Evolutionary conservation across 2,888 invertebrate genomes (phyloP).

Genomic region (Rhingia campestris): DNA sequence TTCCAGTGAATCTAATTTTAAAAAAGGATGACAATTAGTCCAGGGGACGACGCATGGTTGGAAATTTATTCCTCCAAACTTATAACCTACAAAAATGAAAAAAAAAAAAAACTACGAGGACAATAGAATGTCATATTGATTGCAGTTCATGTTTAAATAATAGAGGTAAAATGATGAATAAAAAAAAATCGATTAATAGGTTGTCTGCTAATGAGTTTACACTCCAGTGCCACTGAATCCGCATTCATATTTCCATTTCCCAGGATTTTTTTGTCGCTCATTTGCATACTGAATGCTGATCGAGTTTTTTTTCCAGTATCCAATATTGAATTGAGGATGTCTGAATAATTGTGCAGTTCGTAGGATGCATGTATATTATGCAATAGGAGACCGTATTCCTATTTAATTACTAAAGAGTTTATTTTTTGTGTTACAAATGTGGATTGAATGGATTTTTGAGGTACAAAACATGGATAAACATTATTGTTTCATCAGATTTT

Average conservation of each 20-base stretch:
- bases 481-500: too few relatives aligned
- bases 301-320: too few relatives aligned
- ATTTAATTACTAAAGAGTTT: too few relatives aligned
- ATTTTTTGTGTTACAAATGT: too few relatives aligned
- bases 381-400: too few relatives aligned
- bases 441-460: too few relatives aligned
- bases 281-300: conserved; percentile 4
- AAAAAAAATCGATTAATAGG: background rate
- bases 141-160: background rate
- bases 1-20: conserved; percentile 39
- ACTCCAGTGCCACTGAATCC: background rate
- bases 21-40: conserved; percentile 15
- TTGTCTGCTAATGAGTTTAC: background rate
- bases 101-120: background rate
- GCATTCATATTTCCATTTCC: conserved; percentile 8
- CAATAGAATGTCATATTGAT: background rate
- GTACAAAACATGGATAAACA: too few relatives aligned
- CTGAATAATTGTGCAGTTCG: too few relatives aligned
- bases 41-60: background rate
- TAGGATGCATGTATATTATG: too few relatives aligned
- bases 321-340: too few relatives aligned
- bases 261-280: background rate
- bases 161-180: background rate
- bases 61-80: background rate
- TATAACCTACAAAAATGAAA: background rate